phyloP scores from a whole-genome alignment of 2,113 vertebrate species.

The Periophthalmus modestus region DNA sequence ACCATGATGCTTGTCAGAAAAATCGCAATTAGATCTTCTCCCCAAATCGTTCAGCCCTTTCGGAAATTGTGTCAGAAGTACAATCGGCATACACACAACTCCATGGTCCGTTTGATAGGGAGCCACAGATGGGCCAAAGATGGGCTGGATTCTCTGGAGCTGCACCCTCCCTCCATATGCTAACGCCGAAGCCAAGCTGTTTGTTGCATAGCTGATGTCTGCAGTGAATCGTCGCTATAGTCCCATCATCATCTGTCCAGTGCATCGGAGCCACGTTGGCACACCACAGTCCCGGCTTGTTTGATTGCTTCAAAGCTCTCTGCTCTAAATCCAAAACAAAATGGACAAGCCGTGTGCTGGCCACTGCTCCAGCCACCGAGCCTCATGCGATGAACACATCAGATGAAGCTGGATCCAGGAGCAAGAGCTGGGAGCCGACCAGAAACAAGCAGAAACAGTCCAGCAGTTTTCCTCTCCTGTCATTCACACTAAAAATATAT shows the following conservation, averaged over 20 bases:
- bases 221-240: slow-evolving; percentile 38
- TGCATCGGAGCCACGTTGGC: slow-evolving; percentile 58
- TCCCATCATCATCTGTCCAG: slow-evolving; percentile 51
- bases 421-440: slow-evolving; percentile 29
- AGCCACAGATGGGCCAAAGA: slow-evolving; percentile 70
- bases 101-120: slow-evolving; percentile 31
- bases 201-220: slow-evolving; percentile 54
- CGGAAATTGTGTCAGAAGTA: slow-evolving; percentile 19
- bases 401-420: slow-evolving; percentile 36
- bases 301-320: slow-evolving; percentile 60
- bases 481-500: slow-evolving; percentile 33
- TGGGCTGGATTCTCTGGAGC: slow-evolving; percentile 60
- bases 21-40: no score
- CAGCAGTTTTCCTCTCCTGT: slow-evolving; percentile 1
- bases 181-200: slow-evolving; percentile 65
- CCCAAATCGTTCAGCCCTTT: not conserved
- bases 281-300: slow-evolving; percentile 61
- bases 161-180: slow-evolving; percentile 68
- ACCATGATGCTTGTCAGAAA: no score
- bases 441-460: slow-evolving; percentile 29
- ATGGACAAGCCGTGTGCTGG: slow-evolving; percentile 53
- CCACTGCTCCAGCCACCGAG: slow-evolving; percentile 24
- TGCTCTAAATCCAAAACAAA: slow-evolving; percentile 73
- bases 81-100: slow-evolving; percentile 11
- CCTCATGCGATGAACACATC: slow-evolving; percentile 63